Conservation (phyloP, 2,888 invertebrate genomes). For the Xiphydria camelus region DNA sequence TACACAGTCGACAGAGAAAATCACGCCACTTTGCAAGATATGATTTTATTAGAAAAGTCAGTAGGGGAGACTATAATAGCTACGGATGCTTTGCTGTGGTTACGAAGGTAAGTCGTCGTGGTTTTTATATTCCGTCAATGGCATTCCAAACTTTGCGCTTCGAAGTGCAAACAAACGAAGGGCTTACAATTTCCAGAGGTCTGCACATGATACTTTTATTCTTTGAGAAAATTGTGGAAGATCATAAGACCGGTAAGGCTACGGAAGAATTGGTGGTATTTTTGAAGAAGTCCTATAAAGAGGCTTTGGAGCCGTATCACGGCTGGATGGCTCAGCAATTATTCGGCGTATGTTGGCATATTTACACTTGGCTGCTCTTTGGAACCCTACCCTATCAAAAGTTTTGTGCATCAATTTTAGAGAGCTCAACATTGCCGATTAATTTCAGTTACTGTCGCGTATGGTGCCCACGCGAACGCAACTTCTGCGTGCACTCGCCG, state of each 20-base stretch:
- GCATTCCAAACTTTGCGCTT: background rate
- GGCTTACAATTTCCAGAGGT: slow-evolving; percentile 63
- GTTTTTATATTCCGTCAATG: slow-evolving; percentile 11
- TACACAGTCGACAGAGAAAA: slow-evolving; percentile 61
- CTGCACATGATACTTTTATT: slow-evolving; percentile 66
- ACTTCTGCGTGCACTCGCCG: slow-evolving; percentile 60
- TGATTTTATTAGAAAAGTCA: slow-evolving; percentile 67
- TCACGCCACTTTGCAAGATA: slow-evolving; percentile 68
- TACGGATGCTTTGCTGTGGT: slow-evolving; percentile 72
- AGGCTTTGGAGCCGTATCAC: slow-evolving; percentile 73
- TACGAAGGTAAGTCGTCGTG: slow-evolving; percentile 65
- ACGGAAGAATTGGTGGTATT: slow-evolving; percentile 66
- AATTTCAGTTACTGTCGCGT: slow-evolving; percentile 65
- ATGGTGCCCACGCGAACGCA: slow-evolving; percentile 68
- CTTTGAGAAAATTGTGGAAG: slow-evolving; percentile 63
- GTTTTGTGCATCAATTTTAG: too few relatives aligned
- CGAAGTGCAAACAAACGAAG: too few relatives aligned
- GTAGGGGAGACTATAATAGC: slow-evolving; percentile 59
- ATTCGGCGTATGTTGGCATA: slow-evolving; percentile 64
- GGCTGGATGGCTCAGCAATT: slow-evolving; percentile 77
- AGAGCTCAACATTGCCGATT: background rate
- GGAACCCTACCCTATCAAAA: background rate
- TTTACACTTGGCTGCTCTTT: slow-evolving; percentile 24
- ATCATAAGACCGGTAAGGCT: slow-evolving; percentile 56
- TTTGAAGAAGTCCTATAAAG: slow-evolving; percentile 70